Base-by-base conservation (phyloP, 2,113 vertebrate species). In the Xenus cinereus region DNA sequence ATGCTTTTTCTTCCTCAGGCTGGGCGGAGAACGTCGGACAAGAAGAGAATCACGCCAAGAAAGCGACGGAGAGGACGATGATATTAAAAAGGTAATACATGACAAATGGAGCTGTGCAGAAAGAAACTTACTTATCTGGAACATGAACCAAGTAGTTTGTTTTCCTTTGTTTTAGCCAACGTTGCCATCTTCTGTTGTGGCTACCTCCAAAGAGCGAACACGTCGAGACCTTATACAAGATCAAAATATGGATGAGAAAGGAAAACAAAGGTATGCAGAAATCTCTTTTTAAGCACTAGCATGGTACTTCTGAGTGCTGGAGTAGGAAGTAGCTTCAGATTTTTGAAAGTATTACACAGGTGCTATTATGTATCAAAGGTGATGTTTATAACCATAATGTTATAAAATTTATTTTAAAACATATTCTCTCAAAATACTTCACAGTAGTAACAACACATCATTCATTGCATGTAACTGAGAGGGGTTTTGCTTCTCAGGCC, bases 181-280 rank as follows among this genome's bases (percentile, higher is more conserved):
- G 91, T 99, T 99, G 98, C 99, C 99, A 98, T 99, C 99, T 98
- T 99, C 99, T 69, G 99, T 99, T 92, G 99, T 99, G 98, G 99
- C 99, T 99, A 99, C 99, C 99, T 99, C 99, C 99, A 99, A 99
- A 98, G 99, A 99, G 89, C 98, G 99, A 93, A 99, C 99, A 59
- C 99, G 99, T 97, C 98, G 99, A 98, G 99, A 99, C 98, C 99
- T 99, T 97, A 99, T 99, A 98, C 99, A 99, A 96, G 99, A 99
- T 98, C 99, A 99, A 97, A 99, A 98, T 75, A 99, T 99, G 99
- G 99, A 99, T 91, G 99, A 99, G 97, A 99, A 98, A 89, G 99
- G 99, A 75, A 99, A 99, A 96, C 99, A 99, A 98, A 99, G 99
- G 99, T 99, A 97, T 4, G 28, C 11, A 10, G 72, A 60, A 56